Evolutionary conservation across 2,888 invertebrate genomes (phyloP).

Genomic region (Hirtodrosophila alboralis): DNA sequence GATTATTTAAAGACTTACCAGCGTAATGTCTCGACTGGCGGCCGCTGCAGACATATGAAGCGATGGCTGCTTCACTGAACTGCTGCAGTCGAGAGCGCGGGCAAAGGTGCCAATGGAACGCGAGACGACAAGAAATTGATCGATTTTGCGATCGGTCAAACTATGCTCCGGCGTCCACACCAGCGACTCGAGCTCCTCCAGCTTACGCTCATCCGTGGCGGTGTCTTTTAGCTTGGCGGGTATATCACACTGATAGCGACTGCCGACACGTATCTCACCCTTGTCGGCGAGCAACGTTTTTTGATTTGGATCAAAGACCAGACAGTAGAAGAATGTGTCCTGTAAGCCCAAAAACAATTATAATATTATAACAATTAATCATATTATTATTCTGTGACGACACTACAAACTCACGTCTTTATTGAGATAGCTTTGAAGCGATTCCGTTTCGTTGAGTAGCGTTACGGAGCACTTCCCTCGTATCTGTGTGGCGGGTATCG

Average conservation of each 20-base stretch:
- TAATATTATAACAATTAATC: neutral
- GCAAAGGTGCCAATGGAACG: slow-evolving; percentile 99
- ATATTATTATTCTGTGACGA: slow-evolving; percentile 8
- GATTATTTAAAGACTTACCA: slow-evolving; percentile 85
- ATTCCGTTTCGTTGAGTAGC: slow-evolving; percentile 99
- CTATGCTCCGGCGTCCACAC: slow-evolving; percentile 97
- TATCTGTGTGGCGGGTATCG: slow-evolving; percentile 99
- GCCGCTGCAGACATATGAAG: slow-evolving; percentile 99
- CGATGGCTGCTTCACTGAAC: slow-evolving; percentile 98
- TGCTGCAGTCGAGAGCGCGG: slow-evolving; percentile 98
- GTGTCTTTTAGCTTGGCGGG: slow-evolving; percentile 92
- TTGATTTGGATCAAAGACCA: slow-evolving; percentile 99
- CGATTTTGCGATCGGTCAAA: slow-evolving; percentile 97
- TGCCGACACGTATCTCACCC: slow-evolving; percentile 96
- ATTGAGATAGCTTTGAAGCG: slow-evolving; percentile 97
- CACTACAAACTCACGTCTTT: slow-evolving; percentile 92
- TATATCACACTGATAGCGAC: slow-evolving; percentile 98
- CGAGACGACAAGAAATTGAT: slow-evolving; percentile 98
- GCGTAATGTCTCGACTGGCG: slow-evolving; percentile 98
- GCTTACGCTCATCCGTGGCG: slow-evolving; percentile 86
- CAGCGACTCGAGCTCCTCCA: slow-evolving; percentile 93
- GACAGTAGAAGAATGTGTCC: slow-evolving; percentile 99
- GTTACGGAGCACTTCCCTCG: slow-evolving; percentile 99
- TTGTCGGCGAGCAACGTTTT: slow-evolving; percentile 99
- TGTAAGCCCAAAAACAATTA: slow-evolving; percentile 83